A percentile compares a stretch with the other conserved stretches of the same genome.
Evolutionary conservation across 2,888 invertebrate genomes (phyloP).

Genomic region (Torymus auratus): DNA sequence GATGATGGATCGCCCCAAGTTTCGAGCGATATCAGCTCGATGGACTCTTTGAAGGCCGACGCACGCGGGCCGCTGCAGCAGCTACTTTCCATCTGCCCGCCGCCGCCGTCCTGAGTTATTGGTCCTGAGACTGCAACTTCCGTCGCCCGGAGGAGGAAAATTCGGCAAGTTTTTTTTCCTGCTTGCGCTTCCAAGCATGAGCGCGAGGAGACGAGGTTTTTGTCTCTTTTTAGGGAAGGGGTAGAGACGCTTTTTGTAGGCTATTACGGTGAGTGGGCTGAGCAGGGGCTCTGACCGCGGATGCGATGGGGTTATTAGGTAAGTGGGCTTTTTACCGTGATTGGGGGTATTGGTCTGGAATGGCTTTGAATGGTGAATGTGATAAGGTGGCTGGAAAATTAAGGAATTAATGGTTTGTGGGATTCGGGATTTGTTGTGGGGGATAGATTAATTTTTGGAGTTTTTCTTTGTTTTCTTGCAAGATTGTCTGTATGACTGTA

Average conservation of each 20-base stretch:
- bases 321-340: too few relatives aligned
- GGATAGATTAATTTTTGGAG: too few relatives aligned
- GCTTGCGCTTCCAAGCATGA: not conserved
- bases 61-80: not conserved
- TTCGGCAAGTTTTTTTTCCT: not conserved
- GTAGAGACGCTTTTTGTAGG: not conserved
- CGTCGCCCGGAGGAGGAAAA: not conserved
- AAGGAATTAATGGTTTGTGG: too few relatives aligned
- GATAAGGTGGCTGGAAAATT: too few relatives aligned
- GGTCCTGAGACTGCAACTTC: slow-evolving; percentile 46
- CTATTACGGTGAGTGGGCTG: too few relatives aligned
- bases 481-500: too few relatives aligned
- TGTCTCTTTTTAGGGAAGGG: not conserved
- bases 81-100: slow-evolving; percentile 44
- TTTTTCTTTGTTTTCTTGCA: too few relatives aligned
- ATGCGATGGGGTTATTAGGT: too few relatives aligned
- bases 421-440: too few relatives aligned
- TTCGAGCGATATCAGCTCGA: slow-evolving; percentile 46
- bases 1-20: slow-evolving; percentile 57
- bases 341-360: too few relatives aligned
- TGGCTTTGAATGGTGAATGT: not conserved
- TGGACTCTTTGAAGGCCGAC: slow-evolving; percentile 50
- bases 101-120: slow-evolving; percentile 52
- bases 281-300: too few relatives aligned
- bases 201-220: not conserved